Evolutionary conservation across 2,797 vertebrate species (phyloP).

Genomic region (Gymnothorax reevesii): DNA sequence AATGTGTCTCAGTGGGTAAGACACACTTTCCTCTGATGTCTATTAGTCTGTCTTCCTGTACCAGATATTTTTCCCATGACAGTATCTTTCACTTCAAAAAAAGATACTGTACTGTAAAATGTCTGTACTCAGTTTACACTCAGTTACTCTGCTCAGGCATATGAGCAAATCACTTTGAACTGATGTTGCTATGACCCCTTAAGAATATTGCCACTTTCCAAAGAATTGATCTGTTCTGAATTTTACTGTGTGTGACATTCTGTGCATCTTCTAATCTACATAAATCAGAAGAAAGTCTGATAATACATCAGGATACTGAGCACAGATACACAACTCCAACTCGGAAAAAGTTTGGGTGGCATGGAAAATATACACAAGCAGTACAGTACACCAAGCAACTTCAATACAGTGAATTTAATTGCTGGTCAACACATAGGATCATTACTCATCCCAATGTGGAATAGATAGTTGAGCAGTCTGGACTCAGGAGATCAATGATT

Average conservation of each 20-base stretch:
- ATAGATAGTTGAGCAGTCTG: neutral
- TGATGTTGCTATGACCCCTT: neutral
- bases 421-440: neutral
- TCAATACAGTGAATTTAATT: slow-evolving; percentile 10
- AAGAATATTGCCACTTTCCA: neutral
- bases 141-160: neutral
- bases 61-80: neutral
- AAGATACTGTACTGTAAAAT: neutral
- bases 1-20: slow-evolving; percentile 12
- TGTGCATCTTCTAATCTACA: neutral
- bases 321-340: no score
- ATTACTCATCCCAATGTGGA: neutral
- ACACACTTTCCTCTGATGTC: slow-evolving; percentile 2
- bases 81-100: neutral
- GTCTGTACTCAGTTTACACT: neutral
- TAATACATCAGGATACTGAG: neutral
- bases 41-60: neutral
- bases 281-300: neutral
- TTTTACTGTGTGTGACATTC: neutral
- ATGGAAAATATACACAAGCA: neutral
- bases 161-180: neutral
- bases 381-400: neutral
- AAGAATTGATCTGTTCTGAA: neutral
- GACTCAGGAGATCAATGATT: neutral
- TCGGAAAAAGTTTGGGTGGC: no score